Percentiles rank a stretch among this genome's conserved stretches.
These are phyloP conservation scores for Matsumyia berberina DNA, from an alignment of 2,888 invertebrate genomes.

Conservation along the genomic window DNA sequence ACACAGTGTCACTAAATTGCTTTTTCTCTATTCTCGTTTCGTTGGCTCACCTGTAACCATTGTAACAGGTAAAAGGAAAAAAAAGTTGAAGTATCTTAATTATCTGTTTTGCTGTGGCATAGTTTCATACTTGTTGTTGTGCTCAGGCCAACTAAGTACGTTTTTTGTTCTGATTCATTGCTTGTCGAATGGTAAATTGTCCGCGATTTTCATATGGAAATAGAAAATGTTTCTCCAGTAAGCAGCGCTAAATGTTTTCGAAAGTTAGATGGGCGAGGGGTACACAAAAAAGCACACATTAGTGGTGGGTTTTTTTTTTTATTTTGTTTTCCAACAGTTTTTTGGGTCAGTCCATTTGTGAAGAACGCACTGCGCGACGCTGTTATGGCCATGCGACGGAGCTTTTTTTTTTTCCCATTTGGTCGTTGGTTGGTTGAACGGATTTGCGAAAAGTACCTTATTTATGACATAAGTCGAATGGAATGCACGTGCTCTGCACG, in stretches of 20 bases:
- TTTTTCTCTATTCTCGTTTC: not conserved
- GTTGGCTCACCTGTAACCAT: not conserved
- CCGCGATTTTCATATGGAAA: slow-evolving; percentile 8
- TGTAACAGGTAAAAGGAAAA: not conserved
- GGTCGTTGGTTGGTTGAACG: slow-evolving; percentile 5
- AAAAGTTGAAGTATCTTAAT: slow-evolving; percentile 7
- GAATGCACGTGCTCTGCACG: slow-evolving; percentile 36
- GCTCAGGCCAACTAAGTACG: not conserved
- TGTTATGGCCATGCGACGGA: slow-evolving; percentile 17
- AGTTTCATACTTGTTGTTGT: slow-evolving; percentile 4
- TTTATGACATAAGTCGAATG: slow-evolving; percentile 19
- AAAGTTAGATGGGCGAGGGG: slow-evolving; percentile 9
- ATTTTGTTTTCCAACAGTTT: not conserved
- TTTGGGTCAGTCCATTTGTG: slow-evolving; percentile 47
- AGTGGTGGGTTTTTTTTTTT: not conserved
- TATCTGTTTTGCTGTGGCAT: slow-evolving; percentile 25
- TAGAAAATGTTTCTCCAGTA: slow-evolving; percentile 20
- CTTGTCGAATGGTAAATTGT: slow-evolving; percentile 11
- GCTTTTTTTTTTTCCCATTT: slow-evolving; percentile 2
- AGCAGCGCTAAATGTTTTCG: slow-evolving; percentile 5
- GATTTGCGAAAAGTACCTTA: slow-evolving; percentile 18
- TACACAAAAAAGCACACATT: not conserved
- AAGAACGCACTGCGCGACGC: not conserved
- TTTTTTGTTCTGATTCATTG: slow-evolving; percentile 35
- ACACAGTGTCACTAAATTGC: not conserved